These are phyloP conservation scores for Progne subis DNA, from an alignment of 2,113 vertebrate species.

Conservation along the genomic window DNA sequence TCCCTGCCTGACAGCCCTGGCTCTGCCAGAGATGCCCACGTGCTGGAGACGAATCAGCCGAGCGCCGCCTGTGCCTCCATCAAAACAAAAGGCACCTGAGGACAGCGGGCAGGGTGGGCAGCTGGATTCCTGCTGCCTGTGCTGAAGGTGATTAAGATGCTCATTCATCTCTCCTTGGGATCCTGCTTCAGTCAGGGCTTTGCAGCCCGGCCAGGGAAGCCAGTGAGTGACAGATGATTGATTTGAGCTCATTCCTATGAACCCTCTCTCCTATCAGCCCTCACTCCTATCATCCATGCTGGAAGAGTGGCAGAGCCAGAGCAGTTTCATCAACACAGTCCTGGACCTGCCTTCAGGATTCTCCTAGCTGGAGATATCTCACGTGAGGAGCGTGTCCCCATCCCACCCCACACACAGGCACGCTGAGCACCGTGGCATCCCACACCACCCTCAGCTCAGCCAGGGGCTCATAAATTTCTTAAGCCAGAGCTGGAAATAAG, in stretches of 20 bases:
- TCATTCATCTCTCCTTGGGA: background rate
- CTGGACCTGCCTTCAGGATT: background rate
- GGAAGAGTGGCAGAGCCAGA: background rate
- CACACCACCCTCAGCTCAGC: background rate
- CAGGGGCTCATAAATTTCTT: background rate
- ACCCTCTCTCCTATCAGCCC: background rate
- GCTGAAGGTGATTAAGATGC: background rate
- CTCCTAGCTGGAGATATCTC: background rate
- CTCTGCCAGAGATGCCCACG: background rate
- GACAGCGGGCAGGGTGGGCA: accelerated
- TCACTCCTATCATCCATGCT: background rate
- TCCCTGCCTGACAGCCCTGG: background rate
- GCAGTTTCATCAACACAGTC: accelerated
- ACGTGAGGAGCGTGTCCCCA: accelerated
- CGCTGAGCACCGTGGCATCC: accelerated
- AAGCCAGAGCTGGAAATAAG: background rate
- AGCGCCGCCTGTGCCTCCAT: background rate
- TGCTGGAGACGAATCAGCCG: background rate
- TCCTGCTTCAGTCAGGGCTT: background rate
- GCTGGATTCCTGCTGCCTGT: background rate
- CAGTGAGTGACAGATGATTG: background rate
- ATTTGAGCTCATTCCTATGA: background rate
- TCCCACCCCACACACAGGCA: background rate
- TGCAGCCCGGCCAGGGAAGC: background rate
- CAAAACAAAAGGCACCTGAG: background rate